These are phyloP conservation scores for Pipra filicauda DNA, from an alignment of 2,113 vertebrate genomes.

Conservation along the genomic window DNA sequence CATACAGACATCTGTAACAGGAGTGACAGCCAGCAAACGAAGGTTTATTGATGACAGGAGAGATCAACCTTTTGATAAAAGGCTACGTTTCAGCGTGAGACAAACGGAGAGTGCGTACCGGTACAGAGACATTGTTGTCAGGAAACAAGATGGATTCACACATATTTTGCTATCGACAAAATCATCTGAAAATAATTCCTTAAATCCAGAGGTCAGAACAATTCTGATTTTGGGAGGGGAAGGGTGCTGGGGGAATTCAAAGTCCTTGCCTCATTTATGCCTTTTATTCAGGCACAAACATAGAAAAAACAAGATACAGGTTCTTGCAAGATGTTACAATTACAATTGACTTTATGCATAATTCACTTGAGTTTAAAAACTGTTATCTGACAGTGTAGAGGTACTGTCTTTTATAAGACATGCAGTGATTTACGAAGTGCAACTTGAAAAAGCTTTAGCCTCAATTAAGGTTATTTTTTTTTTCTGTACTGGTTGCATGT, in stretches of 20 bases:
- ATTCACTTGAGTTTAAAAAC: background rate
- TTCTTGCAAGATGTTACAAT: background rate
- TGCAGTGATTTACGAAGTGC: background rate
- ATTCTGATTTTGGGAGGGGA: background rate
- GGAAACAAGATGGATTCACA: conserved; percentile 96
- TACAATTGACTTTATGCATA: background rate
- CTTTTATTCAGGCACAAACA: background rate
- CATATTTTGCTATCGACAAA: conserved; percentile 96
- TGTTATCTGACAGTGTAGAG: background rate
- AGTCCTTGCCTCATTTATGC: background rate
- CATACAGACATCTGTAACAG: conserved; percentile 78
- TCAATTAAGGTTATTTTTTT: background rate
- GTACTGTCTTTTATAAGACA: background rate
- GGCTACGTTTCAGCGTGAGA: conserved; percentile 92
- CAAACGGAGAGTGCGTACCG: conserved; percentile 96
- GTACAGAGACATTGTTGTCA: conserved; percentile 96
- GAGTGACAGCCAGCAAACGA: conserved; percentile 82
- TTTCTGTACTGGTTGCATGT: conserved; percentile 59
- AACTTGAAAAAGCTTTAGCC: background rate
- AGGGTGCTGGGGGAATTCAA: background rate
- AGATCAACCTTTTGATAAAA: conserved; percentile 90
- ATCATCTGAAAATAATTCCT: conserved; percentile 93
- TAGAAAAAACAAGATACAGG: background rate
- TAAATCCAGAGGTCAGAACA: conserved; percentile 89
- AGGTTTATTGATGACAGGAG: conserved; percentile 86